Percentiles rank a stretch among this genome's conserved stretches.
Evolutionary conservation across 1,140 invertebrate species (phyloP).

Genomic region (Dolichoris vasculosae): DNA sequence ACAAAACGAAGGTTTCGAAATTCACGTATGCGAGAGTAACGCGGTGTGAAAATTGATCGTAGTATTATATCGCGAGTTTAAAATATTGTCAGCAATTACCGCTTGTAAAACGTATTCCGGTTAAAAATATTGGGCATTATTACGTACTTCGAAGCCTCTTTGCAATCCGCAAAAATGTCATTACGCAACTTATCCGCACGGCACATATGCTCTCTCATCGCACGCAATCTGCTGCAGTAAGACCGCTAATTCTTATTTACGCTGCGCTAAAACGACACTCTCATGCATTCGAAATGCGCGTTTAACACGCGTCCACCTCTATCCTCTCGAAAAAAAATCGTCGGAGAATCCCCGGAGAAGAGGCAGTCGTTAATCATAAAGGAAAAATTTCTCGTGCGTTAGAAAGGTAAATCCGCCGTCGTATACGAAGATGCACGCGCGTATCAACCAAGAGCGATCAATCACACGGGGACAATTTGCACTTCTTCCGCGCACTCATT

Average conservation of each 20-base stretch:
- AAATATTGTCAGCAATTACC: not conserved
- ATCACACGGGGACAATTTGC: conserved; percentile 50
- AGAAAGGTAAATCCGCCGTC: not conserved
- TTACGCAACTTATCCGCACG: conserved; percentile 11
- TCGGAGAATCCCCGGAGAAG: not conserved
- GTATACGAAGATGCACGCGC: not conserved
- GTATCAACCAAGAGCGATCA: conserved; percentile 26
- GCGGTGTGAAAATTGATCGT: not conserved
- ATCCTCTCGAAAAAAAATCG: not conserved
- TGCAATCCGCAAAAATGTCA: conserved; percentile 37
- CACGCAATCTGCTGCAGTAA: not conserved
- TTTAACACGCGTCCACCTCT: not conserved
- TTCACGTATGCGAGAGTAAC: not conserved
- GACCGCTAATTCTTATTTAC: conserved; percentile 47
- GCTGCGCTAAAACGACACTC: conserved; percentile 39
- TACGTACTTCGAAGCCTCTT: not conserved
- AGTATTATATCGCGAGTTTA: not conserved
- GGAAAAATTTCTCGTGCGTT: conserved; percentile 34
- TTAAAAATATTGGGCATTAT: not conserved
- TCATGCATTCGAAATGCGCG: conserved; percentile 32
- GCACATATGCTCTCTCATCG: not conserved
- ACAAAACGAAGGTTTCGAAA: not conserved
- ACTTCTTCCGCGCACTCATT: conserved; percentile 33
- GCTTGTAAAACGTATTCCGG: not conserved
- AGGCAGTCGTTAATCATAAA: conserved; percentile 38